Conservation (phyloP, 2,113 vertebrate genomes). For the Isurus oxyrinchus region DNA sequence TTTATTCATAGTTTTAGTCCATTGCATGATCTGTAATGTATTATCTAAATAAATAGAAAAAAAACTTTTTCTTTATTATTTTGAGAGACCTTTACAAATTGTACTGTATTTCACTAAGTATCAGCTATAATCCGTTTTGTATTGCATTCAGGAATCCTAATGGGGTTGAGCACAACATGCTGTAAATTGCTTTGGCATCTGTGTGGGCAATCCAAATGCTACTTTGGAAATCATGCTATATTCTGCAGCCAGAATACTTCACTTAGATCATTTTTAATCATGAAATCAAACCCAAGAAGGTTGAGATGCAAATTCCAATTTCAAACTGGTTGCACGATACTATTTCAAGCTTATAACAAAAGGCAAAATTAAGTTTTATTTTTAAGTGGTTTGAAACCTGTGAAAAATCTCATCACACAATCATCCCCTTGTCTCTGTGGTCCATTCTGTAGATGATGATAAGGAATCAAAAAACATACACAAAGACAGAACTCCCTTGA, state of each 20-base stretch:
- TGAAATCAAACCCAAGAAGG: not conserved
- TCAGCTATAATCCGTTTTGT: conserved; percentile 18
- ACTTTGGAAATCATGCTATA: conserved; percentile 2
- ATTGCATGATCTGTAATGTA: not conserved
- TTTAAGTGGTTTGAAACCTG: not conserved
- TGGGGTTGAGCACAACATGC: not conserved
- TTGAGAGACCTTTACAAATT: not conserved
- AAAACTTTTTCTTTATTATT: not conserved
- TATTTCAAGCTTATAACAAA: not conserved
- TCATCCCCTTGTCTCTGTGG: not conserved
- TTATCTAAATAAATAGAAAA: not conserved
- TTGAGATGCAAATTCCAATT: conserved; percentile 11
- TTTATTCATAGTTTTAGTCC: not conserved
- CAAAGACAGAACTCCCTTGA: not conserved
- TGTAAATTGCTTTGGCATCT: not conserved
- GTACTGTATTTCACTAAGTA: not conserved
- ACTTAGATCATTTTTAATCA: not conserved
- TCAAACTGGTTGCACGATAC: not conserved
- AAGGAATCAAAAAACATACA: not conserved
- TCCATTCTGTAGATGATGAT: not conserved
- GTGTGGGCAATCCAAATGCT: not conserved
- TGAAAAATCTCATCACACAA: not conserved
- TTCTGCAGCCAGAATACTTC: not conserved
- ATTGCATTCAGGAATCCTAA: conserved; percentile 6
- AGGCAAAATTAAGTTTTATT: not conserved